These are phyloP conservation scores for Mugil cephalus DNA, from an alignment of 2,113 vertebrate genomes.

Conservation along the genomic window DNA sequence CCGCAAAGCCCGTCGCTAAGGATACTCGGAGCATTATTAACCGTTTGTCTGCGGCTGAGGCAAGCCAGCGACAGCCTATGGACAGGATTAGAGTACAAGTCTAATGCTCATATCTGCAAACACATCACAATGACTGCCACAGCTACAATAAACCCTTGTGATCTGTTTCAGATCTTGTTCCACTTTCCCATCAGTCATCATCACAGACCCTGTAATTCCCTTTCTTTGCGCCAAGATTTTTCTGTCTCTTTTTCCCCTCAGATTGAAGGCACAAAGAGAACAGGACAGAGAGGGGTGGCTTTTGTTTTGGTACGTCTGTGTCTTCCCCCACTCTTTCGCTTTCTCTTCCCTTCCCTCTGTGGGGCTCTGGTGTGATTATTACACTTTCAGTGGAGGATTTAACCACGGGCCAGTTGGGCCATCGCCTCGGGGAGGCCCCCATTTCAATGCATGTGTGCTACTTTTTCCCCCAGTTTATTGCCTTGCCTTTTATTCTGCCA, in stretches of 20 bases:
- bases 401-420: slow-evolving; percentile 88
- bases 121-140: slow-evolving; percentile 70
- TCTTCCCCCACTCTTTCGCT: slow-evolving; percentile 66
- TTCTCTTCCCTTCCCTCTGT: slow-evolving; percentile 73
- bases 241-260: slow-evolving; percentile 42
- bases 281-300: slow-evolving; percentile 79
- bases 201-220: slow-evolving; percentile 77
- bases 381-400: slow-evolving; percentile 89
- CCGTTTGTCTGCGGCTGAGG: slow-evolving; percentile 59
- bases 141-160: slow-evolving; percentile 72
- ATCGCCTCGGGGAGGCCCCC: slow-evolving; percentile 87
- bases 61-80: slow-evolving; percentile 49
- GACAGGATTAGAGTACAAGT: slow-evolving; percentile 70
- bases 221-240: slow-evolving; percentile 67
- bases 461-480: slow-evolving; percentile 86
- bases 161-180: slow-evolving; percentile 78
- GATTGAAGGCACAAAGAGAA: slow-evolving; percentile 80
- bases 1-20: slow-evolving; percentile 43
- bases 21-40: slow-evolving; percentile 53
- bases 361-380: slow-evolving; percentile 87
- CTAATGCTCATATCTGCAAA: slow-evolving; percentile 72
- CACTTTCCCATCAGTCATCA: slow-evolving; percentile 74
- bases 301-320: slow-evolving; percentile 82
- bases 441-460: slow-evolving; percentile 85
- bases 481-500: slow-evolving; percentile 88